phyloP scores from a whole-genome alignment of 30 jellyfish, hydroid and myxozoan species.

The Catostylus mosaicus region DNA sequence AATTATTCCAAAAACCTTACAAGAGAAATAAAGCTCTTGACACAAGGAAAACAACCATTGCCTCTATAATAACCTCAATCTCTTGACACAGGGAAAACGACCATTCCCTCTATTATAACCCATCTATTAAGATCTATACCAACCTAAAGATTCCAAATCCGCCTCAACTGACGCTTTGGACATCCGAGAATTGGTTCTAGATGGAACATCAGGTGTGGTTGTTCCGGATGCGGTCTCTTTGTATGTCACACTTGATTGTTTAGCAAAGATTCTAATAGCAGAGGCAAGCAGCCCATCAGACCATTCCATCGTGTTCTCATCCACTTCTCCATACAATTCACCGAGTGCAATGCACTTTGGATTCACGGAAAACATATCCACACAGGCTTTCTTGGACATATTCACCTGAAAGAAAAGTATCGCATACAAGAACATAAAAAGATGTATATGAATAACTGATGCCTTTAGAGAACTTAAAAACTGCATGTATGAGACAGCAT shows the following conservation, averaged over 20 bases:
- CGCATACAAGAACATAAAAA: background rate
- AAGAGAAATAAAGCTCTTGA: too few relatives aligned
- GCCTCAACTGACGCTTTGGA: conserved; percentile 25
- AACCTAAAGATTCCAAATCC: conserved; percentile 19
- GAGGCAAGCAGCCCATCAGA: conserved; percentile 82
- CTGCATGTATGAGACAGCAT: too few relatives aligned
- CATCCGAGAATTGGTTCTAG: conserved; percentile 31
- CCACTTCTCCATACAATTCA: conserved; percentile 83
- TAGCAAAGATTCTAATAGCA: conserved; percentile 65
- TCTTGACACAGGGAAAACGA: too few relatives aligned
- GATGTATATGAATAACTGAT: too few relatives aligned
- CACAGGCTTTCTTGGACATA: conserved; percentile 42
- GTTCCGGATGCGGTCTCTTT: conserved; percentile 10
- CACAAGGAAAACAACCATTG: too few relatives aligned
- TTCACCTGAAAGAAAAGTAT: conserved; percentile 6
- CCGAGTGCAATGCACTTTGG: conserved; percentile 81
- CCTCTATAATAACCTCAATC: too few relatives aligned
- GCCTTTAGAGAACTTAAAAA: too few relatives aligned
- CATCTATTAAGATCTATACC: too few relatives aligned
- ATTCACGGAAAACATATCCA: conserved; percentile 67
- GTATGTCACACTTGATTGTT: background rate
- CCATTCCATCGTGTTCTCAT: conserved; percentile 86
- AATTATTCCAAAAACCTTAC: too few relatives aligned
- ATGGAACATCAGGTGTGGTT: conserved; percentile 25
- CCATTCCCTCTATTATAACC: too few relatives aligned